A percentile compares a stretch with the other conserved stretches of the same genome.
These are phyloP conservation scores for Malachius bipustulatus DNA, from an alignment of 2,888 invertebrate species.

Conservation along the genomic window DNA sequence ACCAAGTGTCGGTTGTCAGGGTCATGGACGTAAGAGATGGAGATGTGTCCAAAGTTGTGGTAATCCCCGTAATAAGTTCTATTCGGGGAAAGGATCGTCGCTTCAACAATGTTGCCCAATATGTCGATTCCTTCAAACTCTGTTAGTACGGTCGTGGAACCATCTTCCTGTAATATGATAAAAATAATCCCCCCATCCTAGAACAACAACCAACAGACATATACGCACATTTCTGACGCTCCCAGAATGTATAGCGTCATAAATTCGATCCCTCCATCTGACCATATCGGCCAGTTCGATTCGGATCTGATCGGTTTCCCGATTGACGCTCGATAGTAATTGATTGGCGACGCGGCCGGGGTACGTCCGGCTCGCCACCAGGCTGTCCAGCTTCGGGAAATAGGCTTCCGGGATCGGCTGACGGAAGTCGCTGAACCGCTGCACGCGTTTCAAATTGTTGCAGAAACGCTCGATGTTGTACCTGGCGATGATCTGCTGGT, in stretches of 20 bases:
- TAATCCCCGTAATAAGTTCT: conserved; percentile 61
- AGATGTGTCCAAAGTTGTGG: conserved; percentile 73
- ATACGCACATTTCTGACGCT: conserved; percentile 43
- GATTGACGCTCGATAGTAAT: conserved; percentile 47
- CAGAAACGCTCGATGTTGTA: conserved; percentile 68
- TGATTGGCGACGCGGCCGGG: conserved; percentile 54
- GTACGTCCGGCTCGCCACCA: conserved; percentile 64
- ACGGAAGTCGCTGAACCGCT: conserved; percentile 51
- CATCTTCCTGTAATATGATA: conserved; percentile 40
- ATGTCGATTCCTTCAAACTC: conserved; percentile 63
- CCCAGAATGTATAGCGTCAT: conserved; percentile 55
- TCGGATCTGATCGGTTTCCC: conserved; percentile 54
- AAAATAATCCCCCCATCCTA: conserved; percentile 5
- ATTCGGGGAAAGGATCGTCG: conserved; percentile 58
- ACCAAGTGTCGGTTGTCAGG: conserved; percentile 66
- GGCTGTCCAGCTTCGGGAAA: conserved; percentile 72
- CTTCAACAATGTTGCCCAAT: conserved; percentile 69
- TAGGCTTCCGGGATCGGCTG: conserved; percentile 66
- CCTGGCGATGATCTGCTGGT: conserved; percentile 55
- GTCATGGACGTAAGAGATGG: conserved; percentile 67
- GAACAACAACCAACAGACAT: not conserved
- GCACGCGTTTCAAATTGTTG: conserved; percentile 53
- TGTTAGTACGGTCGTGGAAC: conserved; percentile 44
- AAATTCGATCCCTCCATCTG: conserved; percentile 63
- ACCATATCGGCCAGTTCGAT: conserved; percentile 59